Evolutionary conservation across 1,140 invertebrate species (phyloP), one percentile per base, ranked within the genome.

Genomic region (Schlechtendalia chinensis): DNA sequence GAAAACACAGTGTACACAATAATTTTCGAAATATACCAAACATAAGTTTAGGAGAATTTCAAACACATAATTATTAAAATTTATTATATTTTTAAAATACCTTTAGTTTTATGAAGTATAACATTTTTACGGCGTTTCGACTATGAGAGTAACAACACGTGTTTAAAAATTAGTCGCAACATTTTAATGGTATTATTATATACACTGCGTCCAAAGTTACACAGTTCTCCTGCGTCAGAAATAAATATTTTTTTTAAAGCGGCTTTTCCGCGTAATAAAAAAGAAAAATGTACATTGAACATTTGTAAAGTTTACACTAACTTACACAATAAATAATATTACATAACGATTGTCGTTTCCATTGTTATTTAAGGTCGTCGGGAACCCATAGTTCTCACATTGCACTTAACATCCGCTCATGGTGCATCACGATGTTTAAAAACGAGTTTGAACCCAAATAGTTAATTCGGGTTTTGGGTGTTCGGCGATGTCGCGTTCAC

Each of bases 201-300:
- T 69, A 50, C 22, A 27, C 45, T 17, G 22, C 24, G 67, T 24
- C 50, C 24, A 69, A 69, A 69, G 67, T 69, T 69, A 24, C 22
- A 69, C 22, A 69, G n/a, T 69, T 69, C 50, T 69, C 50, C 39
- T 27, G 50, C 14, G 67, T 50, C 67, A 69, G 22, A 50, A 50
- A 69, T 69, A 69, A 69, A 50, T 69, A 69, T 69, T 24, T 69
- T 69, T n/a, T 39, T 50, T 69, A 69, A 69, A 50, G 67, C 17
- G 14, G 16, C 47, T 69, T 32, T 47, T 50, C 16, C 22, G 5
- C 27, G 67, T 69, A 69, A 69, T 69, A 69, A 69, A 69, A 50
- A 50, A 69, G 67, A 69, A 69, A 50, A 69, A 69, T 69, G 67
- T 50, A 17, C 22, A 50, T 50, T 69, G 39, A 69, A 27, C 67